phyloP scores from a whole-genome alignment of 1,140 invertebrate species.

The Steinernema khuongi region DNA sequence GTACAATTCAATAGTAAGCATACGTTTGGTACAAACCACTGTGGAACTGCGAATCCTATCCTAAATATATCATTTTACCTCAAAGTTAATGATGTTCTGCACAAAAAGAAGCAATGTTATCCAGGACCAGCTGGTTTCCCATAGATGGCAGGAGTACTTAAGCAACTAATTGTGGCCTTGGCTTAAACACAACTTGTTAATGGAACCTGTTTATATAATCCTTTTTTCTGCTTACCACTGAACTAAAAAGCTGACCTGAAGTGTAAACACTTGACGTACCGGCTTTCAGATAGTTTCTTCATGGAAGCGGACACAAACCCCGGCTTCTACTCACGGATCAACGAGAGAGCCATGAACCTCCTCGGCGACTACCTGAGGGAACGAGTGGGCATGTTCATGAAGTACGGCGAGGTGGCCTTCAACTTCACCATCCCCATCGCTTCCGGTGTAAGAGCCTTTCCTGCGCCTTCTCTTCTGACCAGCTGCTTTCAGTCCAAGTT shows the following conservation, averaged over 20 bases:
- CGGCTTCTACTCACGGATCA: conserved; percentile 41
- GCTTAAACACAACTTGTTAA: no score
- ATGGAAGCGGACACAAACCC: conserved; percentile 40
- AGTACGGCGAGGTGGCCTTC: conserved; percentile 46
- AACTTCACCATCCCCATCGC: conserved; percentile 47
- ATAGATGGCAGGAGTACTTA: no score
- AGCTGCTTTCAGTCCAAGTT: conserved; percentile 40
- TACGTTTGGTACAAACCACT: no score
- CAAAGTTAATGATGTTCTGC: no score
- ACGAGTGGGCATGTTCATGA: conserved; percentile 54
- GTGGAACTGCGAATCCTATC: no score
- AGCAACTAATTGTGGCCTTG: no score
- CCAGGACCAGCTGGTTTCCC: no score
- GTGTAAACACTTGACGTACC: not conserved
- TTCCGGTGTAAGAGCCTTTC: conserved; percentile 22
- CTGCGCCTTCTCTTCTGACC: not conserved
- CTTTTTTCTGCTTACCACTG: no score
- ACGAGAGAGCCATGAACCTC: conserved; percentile 36
- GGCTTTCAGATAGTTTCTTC: conserved; percentile 38
- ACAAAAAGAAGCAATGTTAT: no score
- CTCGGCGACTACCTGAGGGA: conserved; percentile 43
- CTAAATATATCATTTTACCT: no score
- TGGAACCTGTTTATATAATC: no score
- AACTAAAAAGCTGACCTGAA: not conserved
- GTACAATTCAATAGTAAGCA: no score